phyloP scores from a whole-genome alignment of 2,797 vertebrate genomes.

The Cyclopterus lumpus region DNA sequence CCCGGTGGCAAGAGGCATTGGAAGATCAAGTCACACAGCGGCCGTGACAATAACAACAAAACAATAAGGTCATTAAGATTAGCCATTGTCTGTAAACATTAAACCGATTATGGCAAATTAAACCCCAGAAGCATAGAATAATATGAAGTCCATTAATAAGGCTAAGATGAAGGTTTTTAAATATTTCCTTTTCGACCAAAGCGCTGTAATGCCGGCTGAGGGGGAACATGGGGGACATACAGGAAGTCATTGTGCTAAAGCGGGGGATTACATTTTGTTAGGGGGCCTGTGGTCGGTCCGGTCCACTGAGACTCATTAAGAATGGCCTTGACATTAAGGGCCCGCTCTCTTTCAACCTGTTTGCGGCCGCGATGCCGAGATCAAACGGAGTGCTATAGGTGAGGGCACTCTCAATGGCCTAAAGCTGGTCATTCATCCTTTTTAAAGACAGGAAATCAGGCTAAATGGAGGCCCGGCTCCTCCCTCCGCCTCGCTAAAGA shows the following conservation, averaged over 20 bases:
- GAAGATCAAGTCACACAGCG: constrained; percentile 35
- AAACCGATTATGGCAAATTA: constrained; percentile 63
- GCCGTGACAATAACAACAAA: constrained; percentile 47
- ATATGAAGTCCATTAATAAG: constrained; percentile 32
- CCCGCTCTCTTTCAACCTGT: constrained; percentile 77
- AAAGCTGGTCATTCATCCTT: constrained; percentile 84
- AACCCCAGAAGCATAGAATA: constrained; percentile 20
- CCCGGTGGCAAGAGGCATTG: constrained; percentile 23
- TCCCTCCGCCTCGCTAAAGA: constrained; percentile 72
- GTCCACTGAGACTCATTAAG: constrained; percentile 76
- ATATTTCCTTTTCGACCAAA: constrained; percentile 35
- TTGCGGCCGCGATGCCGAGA: constrained; percentile 77
- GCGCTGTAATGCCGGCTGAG: constrained; percentile 11
- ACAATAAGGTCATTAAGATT: constrained; percentile 59
- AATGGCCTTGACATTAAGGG: constrained; percentile 80
- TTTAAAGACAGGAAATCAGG: constrained; percentile 84
- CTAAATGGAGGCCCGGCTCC: constrained; percentile 80
- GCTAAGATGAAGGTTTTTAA: constrained; percentile 25
- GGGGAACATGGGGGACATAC: constrained; percentile 46
- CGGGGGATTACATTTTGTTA: constrained; percentile 73
- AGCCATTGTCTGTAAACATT: constrained; percentile 50
- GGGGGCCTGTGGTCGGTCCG: constrained; percentile 69
- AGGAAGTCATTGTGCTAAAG: constrained; percentile 69
- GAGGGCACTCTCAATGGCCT: constrained; percentile 80
- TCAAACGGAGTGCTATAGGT: constrained; percentile 82